Evolutionary conservation across 2,888 invertebrate genomes (phyloP), one percentile per base, ranked within the genome.

Genomic region (Colletes collaris): DNA sequence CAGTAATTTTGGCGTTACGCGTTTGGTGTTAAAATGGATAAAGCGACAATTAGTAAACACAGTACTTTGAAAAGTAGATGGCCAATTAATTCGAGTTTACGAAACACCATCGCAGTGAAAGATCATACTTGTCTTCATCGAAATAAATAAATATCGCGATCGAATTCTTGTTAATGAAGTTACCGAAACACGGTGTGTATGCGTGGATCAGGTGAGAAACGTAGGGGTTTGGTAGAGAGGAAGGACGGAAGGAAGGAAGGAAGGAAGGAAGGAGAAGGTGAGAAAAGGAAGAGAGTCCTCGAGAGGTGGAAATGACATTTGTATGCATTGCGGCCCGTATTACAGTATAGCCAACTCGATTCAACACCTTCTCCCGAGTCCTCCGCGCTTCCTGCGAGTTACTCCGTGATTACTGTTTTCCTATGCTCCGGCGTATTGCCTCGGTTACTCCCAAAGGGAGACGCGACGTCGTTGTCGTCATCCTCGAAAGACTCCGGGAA

Each of bases 241-340:
- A 69, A 73, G 76, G 73, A 62, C 71, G 79, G 68, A 35, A 59
- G 74, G 60, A 53, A 62, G 74, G 60, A 44, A 71, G 73, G 65
- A 50, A 59, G 62, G 76, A 65, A 27, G 53, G 58, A 81, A 74
- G 73, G 79, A 65, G 83, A 74, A 78, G 77, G 58, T 19, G 63
- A 67, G 72, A 64, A 72, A 73, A 70, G 76, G 78, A 72, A 81
- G 71, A 77, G 78, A 46, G 52, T 72, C 55, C 69, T 81, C 77
- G 67, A 81, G 87, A 84, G 84, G 79, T 84, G 87, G 81, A 86
- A 90, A 88, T 89, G 86, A 89, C 90, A 92, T 91, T 91, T 90
- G 92, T 92, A 91, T 91, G 91, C 91, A 91, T 92, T 92, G 91
- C 91, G 87, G 91, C 86, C 73, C 87, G 89, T 83, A 90, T 90